Conservation (phyloP, 2,113 vertebrate species). For the Glareola pratincola region DNA sequence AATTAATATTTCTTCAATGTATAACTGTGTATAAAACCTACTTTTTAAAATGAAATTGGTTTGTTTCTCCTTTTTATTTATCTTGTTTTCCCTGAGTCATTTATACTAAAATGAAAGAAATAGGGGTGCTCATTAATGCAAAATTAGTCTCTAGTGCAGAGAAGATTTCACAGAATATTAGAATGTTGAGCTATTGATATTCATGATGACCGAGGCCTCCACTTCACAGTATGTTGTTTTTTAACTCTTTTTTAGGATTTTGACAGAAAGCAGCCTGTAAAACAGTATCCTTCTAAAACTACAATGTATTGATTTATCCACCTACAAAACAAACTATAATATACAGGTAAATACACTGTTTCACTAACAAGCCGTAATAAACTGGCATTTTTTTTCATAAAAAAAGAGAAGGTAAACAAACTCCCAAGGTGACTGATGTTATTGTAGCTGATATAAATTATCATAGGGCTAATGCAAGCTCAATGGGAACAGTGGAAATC, state of each 20-base stretch:
- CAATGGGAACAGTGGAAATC: not conserved
- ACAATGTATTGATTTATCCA: not conserved
- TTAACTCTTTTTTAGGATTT: not conserved
- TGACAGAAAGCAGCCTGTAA: not conserved
- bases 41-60: not conserved
- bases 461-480: not conserved
- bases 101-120: not conserved
- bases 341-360: not conserved
- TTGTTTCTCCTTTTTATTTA: not conserved
- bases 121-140: not conserved
- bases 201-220: not conserved
- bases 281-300: not conserved
- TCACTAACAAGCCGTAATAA: not conserved
- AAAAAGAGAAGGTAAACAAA: not conserved
- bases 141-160: not conserved
- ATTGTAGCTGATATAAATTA: not conserved
- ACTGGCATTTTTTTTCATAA: not conserved
- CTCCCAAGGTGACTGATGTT: not conserved
- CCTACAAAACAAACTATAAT: not conserved
- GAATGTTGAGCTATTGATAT: not conserved
- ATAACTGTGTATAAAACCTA: not conserved
- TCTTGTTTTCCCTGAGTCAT: accelerated
- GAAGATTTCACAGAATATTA: not conserved
- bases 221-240: not conserved
- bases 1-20: not conserved